These are phyloP conservation scores for Hemiscyllium ocellatum DNA, from an alignment of 2,113 vertebrate species.

Conservation along the genomic window DNA sequence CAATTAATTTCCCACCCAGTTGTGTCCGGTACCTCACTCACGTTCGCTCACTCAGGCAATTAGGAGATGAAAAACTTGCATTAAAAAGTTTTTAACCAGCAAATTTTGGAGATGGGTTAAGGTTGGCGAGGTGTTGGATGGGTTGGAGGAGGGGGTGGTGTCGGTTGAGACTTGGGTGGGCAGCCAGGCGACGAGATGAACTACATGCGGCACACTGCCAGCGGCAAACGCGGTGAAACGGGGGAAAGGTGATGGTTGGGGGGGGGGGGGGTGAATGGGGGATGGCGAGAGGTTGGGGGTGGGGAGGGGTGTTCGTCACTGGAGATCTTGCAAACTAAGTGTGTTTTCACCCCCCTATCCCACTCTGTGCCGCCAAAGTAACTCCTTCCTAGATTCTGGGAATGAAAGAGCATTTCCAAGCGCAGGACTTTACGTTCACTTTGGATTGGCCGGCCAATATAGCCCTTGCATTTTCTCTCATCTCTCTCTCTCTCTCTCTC, in stretches of 20 bases:
- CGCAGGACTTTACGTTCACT: background rate
- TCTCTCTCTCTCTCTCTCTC: background rate
- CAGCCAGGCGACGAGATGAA: no score
- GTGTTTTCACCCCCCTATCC: background rate
- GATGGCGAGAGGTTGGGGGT: no score
- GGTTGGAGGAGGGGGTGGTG: no score
- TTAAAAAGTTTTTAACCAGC: background rate
- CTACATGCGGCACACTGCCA: no score
- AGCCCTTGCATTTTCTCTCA: background rate
- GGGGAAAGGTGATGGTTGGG: background rate
- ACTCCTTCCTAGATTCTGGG: background rate
- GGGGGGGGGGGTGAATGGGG: no score
- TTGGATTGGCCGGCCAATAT: background rate
- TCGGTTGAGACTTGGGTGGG: no score
- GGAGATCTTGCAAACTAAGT: no score
- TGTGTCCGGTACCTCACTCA: no score
- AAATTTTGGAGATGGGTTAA: background rate
- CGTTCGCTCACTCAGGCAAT: background rate
- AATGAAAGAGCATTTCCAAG: background rate
- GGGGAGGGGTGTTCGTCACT: no score
- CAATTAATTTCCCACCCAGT: no score
- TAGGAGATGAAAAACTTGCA: background rate
- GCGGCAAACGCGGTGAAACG: no score
- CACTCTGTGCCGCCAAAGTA: background rate
- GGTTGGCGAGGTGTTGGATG: no score